Evolutionary conservation across 2,797 vertebrate species (phyloP).

Genomic region (Micropoecilia bifurca): DNA sequence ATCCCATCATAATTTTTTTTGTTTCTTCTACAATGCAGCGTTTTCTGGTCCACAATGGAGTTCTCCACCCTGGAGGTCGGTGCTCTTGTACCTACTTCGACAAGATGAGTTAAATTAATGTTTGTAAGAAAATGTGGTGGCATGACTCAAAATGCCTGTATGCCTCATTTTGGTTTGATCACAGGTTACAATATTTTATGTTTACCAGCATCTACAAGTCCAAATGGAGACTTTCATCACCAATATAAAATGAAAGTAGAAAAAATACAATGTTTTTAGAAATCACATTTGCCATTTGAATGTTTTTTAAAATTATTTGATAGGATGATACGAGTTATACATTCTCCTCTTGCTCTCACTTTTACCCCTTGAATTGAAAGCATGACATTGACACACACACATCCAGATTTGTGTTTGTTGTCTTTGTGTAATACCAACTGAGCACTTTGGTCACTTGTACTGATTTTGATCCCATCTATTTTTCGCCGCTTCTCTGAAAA

Average conservation of each 20-base stretch:
- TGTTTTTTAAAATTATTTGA: background rate
- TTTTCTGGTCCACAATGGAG: background rate
- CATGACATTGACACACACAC: background rate
- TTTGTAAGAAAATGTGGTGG: background rate
- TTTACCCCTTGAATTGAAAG: conserved; percentile 12
- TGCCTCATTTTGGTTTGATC: background rate
- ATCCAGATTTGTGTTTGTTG: background rate
- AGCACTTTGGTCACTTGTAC: background rate
- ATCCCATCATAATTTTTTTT: background rate
- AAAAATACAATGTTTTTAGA: background rate
- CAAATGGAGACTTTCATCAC: background rate
- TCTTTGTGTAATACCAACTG: background rate
- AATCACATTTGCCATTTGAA: background rate
- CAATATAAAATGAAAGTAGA: background rate
- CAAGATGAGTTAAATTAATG: background rate
- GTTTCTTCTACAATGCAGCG: conserved; percentile 16
- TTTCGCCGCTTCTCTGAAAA: background rate
- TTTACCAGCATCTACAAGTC: background rate
- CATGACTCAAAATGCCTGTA: background rate
- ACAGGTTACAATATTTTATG: background rate
- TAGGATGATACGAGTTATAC: background rate
- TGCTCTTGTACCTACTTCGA: background rate
- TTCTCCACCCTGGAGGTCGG: background rate
- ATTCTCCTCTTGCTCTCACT: conserved; percentile 9
- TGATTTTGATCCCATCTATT: background rate